phyloP scores from a whole-genome alignment of 2,888 invertebrate species.

The Hetaerina titia region DNA sequence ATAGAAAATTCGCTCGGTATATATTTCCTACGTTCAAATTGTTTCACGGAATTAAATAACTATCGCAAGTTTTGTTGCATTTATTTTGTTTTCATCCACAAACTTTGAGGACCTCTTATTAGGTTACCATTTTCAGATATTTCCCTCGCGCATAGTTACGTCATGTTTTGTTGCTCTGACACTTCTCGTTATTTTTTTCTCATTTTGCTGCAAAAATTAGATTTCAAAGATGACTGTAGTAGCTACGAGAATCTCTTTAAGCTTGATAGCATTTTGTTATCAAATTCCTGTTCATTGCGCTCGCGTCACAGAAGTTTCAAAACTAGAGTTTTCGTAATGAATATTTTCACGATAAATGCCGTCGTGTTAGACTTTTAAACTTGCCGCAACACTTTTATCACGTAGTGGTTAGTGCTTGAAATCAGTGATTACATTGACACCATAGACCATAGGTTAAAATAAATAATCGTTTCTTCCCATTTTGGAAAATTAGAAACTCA shows the following conservation, averaged over 20 bases:
- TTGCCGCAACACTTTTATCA: too few relatives aligned
- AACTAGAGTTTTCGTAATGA: too few relatives aligned
- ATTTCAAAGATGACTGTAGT: background rate
- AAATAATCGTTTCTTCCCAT: too few relatives aligned
- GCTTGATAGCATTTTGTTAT: background rate
- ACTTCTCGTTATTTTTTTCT: background rate
- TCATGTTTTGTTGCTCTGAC: background rate
- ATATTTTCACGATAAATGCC: too few relatives aligned
- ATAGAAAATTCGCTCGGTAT: background rate
- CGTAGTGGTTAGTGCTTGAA: too few relatives aligned
- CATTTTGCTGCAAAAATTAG: background rate
- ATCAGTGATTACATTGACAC: too few relatives aligned
- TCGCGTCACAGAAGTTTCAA: too few relatives aligned
- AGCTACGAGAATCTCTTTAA: background rate
- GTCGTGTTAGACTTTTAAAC: too few relatives aligned
- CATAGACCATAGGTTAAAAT: too few relatives aligned
- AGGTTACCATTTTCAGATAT: background rate
- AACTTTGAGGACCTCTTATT: background rate
- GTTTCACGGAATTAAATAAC: background rate
- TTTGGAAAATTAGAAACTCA: too few relatives aligned
- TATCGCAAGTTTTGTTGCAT: background rate
- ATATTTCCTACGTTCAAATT: background rate
- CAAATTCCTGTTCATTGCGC: background rate
- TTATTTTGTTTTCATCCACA: background rate
- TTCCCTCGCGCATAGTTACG: background rate